These are phyloP conservation scores for Trichonephila inaurata DNA, from an alignment of 1,140 invertebrate species.

Conservation along the genomic window DNA sequence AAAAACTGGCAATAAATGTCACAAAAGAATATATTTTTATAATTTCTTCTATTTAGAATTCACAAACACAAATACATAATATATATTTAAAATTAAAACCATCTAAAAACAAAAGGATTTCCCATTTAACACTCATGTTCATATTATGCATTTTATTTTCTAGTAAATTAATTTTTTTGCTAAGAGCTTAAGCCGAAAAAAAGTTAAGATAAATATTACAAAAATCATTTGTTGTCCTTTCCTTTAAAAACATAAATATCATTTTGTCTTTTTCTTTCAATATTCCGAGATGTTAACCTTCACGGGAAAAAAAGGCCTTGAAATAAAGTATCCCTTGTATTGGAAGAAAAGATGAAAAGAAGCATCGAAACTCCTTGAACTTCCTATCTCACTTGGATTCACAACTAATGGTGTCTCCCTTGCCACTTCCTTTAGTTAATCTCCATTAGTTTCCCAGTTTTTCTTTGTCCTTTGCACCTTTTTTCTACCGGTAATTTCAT, in stretches of 20 bases:
- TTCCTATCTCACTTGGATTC: slow-evolving; percentile 73
- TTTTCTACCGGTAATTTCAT: slow-evolving; percentile 71
- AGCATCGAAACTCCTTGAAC: slow-evolving; percentile 59
- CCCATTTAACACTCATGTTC: no score
- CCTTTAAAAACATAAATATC: neutral
- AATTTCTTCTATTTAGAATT: no score
- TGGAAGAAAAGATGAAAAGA: slow-evolving; percentile 30
- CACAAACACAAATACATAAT: no score
- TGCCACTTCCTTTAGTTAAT: slow-evolving; percentile 76
- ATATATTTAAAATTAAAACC: no score
- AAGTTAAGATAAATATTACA: neutral
- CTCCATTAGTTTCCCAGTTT: slow-evolving; percentile 73
- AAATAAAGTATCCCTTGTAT: slow-evolving; percentile 33
- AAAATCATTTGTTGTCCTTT: neutral
- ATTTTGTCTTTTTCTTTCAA: neutral
- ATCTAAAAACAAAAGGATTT: no score
- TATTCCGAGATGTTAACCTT: neutral
- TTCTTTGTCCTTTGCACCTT: slow-evolving; percentile 70
- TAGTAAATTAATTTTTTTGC: no score
- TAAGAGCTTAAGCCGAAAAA: neutral
- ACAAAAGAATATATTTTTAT: no score
- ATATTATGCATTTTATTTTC: no score
- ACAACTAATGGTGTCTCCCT: slow-evolving; percentile 75
- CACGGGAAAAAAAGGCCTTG: neutral
- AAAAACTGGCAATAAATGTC: no score